phyloP scores from a whole-genome alignment of 2,797 vertebrate species.

The Melanotaenia nigrans region DNA sequence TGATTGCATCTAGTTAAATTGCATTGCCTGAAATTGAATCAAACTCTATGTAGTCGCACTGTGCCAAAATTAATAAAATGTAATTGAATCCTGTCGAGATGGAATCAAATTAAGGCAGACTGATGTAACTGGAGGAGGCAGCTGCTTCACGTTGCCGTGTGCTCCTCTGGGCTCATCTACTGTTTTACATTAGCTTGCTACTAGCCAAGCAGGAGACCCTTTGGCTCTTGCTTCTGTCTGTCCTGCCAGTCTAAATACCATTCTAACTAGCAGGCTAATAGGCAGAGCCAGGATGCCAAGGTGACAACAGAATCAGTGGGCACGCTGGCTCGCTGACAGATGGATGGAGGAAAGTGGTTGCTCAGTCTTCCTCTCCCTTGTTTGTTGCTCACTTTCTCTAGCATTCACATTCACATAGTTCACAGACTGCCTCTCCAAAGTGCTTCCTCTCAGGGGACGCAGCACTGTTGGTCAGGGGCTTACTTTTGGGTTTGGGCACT shows the following conservation, averaged over 20 bases:
- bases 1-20: conserved; percentile 75
- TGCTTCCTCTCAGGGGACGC: conserved; percentile 39
- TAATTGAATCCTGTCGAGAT: conserved; percentile 77
- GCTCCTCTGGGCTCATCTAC: conserved; percentile 48
- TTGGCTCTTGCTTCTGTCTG: conserved; percentile 55
- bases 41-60: conserved; percentile 67
- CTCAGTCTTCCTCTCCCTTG: conserved; percentile 7
- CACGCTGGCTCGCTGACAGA: conserved; percentile 47
- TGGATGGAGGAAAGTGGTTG: conserved; percentile 36
- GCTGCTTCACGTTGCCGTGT: conserved; percentile 54
- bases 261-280: conserved; percentile 72
- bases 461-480: conserved; percentile 39
- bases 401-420: conserved; percentile 11
- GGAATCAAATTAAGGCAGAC: conserved; percentile 70
- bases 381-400: conserved; percentile 39
- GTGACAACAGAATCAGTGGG: conserved; percentile 55
- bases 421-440: conserved; percentile 31
- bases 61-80: conserved; percentile 79
- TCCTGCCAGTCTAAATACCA: conserved; percentile 74
- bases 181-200: conserved; percentile 50
- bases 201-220: conserved; percentile 54
- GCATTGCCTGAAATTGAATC: conserved; percentile 72
- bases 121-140: conserved; percentile 77
- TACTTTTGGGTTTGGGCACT: conserved; percentile 44
- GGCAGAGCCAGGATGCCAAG: conserved; percentile 60